Percentiles rank a stretch among this genome's conserved stretches.
Evolutionary conservation across 2,113 vertebrate genomes (phyloP).

Genomic region (Arothron firmamentum): DNA sequence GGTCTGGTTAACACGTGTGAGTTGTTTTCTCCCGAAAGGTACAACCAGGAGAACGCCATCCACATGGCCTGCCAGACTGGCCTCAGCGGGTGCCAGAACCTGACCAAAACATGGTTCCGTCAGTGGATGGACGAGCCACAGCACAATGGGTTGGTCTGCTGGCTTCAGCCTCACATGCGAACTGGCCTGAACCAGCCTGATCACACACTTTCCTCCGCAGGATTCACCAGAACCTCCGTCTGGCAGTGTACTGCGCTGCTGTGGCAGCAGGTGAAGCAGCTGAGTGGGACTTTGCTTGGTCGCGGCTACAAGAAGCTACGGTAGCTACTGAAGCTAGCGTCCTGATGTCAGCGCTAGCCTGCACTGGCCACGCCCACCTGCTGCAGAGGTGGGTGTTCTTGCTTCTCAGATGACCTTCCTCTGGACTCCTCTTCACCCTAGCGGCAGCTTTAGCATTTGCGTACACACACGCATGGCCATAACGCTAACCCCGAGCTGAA

Average conservation of each 20-base stretch:
- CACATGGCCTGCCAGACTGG: conserved; percentile 79
- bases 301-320: conserved; percentile 59
- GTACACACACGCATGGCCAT: too few relatives aligned
- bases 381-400: conserved; percentile 73
- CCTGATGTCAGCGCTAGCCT: conserved; percentile 79
- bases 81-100: conserved; percentile 41
- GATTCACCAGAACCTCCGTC: conserved; percentile 82
- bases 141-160: conserved; percentile 72
- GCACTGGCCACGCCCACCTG: conserved; percentile 71
- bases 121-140: conserved; percentile 16
- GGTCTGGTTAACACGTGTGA: too few relatives aligned
- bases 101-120: conserved; percentile 40
- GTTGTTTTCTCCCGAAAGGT: conserved; percentile 67
- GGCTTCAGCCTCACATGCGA: not conserved
- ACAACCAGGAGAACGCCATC: conserved; percentile 82
- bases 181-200: too few relatives aligned
- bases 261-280: conserved; percentile 69
- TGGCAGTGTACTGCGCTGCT: conserved; percentile 84
- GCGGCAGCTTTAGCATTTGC: too few relatives aligned
- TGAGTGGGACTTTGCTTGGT: conserved; percentile 85
- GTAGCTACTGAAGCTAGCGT: conserved; percentile 81
- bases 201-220: conserved; percentile 53
- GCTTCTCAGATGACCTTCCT: not conserved
- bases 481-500: too few relatives aligned
- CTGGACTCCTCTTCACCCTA: too few relatives aligned